phyloP scores from a whole-genome alignment of 2,113 vertebrate species.

The Rhizomys pruinosus region DNA sequence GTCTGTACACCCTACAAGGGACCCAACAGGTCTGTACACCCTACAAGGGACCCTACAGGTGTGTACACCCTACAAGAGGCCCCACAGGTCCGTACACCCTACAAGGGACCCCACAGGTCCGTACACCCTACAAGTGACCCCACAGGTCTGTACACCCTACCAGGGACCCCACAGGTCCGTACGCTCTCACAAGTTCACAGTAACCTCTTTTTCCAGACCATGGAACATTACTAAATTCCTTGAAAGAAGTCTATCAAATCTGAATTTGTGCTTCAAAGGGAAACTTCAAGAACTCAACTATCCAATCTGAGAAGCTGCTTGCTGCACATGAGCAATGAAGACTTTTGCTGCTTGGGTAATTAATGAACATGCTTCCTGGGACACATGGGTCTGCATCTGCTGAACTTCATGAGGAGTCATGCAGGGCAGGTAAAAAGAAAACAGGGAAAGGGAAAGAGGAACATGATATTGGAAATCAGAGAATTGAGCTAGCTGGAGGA shows the following conservation, averaged over 20 bases:
- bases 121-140: neutral
- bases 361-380: neutral
- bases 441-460: neutral
- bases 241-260: neutral
- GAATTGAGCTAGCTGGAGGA: neutral
- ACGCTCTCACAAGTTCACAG: neutral
- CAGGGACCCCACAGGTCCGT: too few species aligned
- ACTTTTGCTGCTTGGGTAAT: accelerated
- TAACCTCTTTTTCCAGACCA: neutral
- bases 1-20: neutral
- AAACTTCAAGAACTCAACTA: neutral
- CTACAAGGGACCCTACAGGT: neutral
- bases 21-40: neutral
- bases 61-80: neutral
- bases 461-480: neutral
- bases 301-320: neutral
- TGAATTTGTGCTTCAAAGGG: slow-evolving; percentile 20
- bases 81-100: neutral
- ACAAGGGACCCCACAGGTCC: neutral
- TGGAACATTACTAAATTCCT: slow-evolving; percentile 1
- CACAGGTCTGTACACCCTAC: neutral
- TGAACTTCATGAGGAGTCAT: neutral
- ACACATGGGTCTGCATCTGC: neutral
- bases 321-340: neutral
- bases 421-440: neutral